These are phyloP conservation scores for Zaprionus lineosus DNA, from an alignment of 2,888 invertebrate species.

Conservation along the genomic window DNA sequence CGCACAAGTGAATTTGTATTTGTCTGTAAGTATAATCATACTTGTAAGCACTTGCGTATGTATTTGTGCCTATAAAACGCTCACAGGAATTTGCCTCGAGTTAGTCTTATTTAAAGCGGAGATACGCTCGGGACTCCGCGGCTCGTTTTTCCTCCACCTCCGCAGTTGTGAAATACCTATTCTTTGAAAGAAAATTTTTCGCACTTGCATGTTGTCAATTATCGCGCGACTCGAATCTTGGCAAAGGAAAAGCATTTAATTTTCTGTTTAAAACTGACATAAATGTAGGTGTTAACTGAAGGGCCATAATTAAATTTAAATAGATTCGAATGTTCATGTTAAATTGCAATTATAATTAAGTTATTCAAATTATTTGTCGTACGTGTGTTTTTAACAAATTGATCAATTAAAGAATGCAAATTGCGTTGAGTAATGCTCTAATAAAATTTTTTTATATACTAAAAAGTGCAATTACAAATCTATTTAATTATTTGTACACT, in stretches of 20 bases:
- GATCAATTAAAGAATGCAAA: conserved; percentile 51
- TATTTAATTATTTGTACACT: conserved; percentile 1
- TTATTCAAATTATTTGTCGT: no score
- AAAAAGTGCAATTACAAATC: conserved; percentile 2
- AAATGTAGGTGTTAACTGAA: no score
- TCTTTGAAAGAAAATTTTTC: no score
- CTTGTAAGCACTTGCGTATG: conserved; percentile 18
- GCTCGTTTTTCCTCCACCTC: no score
- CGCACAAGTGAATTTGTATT: not conserved
- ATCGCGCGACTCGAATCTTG: not conserved
- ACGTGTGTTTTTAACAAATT: no score
- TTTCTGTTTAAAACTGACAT: conserved; percentile 42
- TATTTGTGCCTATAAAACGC: conserved; percentile 63
- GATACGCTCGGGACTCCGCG: conserved; percentile 46
- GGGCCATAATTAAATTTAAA: no score
- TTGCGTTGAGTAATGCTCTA: conserved; percentile 33
- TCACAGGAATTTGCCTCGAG: conserved; percentile 59
- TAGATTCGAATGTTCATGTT: no score
- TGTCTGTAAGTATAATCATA: not conserved
- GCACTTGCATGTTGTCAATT: no score
- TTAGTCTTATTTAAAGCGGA: conserved; percentile 63
- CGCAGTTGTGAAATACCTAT: no score
- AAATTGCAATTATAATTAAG: no score
- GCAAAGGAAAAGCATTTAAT: conserved; percentile 33
- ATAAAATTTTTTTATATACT: not conserved